Evolutionary conservation across 2,888 invertebrate genomes (phyloP), one percentile per base, ranked within the genome.

Genomic region (Lottia scabra): DNA sequence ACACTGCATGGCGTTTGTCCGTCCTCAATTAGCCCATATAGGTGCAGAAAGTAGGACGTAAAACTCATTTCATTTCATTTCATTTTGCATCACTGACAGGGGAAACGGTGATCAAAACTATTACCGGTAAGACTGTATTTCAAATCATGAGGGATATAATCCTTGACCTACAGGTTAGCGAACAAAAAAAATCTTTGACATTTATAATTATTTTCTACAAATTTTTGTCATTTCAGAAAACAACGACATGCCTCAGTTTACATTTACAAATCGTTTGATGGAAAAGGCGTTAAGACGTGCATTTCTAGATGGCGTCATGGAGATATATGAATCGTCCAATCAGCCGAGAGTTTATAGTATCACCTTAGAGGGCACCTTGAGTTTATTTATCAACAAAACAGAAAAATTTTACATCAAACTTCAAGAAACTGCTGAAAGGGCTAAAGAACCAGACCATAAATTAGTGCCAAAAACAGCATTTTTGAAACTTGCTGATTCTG

Each of bases 301-400:
- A 10, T 77, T 77, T 48, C 75, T 77, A n/a, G 79, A 79, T 63
- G 79, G 77, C 16, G 79, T 79, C 13, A 63, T 79, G 23, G 77
- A 77, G 62, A 69, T 79, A 30, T 79, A 79, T 71, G 79, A 79
- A 68, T 23, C 56, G 0, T 2, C 13, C 56, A 73, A 75, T 65
- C 66, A 48, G 8, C 70, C 70, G 23, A 72, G 76, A 65, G 76
- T 79, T 44, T 75, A 75, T 30, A 75, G 74, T 43, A 77, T 79
- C 30, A 73, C 75, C 15, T 67, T 79, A 63, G 79, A 79, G 70
- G 79, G 79, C 15, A 71, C 73, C 19, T 67, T 79, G 46, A 72
- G 77, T 4, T 73, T 79, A 27, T 76, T 76, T 63, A 76, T 79
- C 67, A 79, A 79, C 70, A 75, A 73, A 63, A 48, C 68, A 43